Evolutionary conservation across 2,888 invertebrate genomes (phyloP).

Genomic region (Candidula unifasciata): DNA sequence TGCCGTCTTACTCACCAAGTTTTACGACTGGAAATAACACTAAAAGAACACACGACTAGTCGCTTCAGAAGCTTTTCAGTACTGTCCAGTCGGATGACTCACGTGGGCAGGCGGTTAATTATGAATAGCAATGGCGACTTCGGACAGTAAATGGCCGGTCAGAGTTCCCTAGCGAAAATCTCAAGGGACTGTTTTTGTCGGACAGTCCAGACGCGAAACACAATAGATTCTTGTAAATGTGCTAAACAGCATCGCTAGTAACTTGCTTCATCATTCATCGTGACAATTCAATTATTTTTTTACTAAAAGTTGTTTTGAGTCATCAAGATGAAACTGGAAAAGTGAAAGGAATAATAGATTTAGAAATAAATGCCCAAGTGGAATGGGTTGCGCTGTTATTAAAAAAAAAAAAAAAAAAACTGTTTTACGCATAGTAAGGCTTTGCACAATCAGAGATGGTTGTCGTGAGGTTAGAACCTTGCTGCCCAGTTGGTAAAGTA

Average conservation of each 20-base stretch:
- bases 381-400: too few species aligned
- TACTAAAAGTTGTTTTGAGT: too few species aligned
- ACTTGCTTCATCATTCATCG: neutral
- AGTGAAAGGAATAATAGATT: too few species aligned
- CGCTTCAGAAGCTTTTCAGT: neutral
- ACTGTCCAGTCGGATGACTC: conserved; percentile 6
- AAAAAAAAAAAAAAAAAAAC: too few species aligned
- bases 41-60: neutral
- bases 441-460: too few species aligned
- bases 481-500: too few species aligned
- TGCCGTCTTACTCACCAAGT: neutral
- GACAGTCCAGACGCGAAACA: neutral
- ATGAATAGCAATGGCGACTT: neutral
- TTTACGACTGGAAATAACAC: neutral
- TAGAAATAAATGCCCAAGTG: too few species aligned
- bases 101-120: neutral
- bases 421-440: too few species aligned
- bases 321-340: too few species aligned
- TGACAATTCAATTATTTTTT: neutral
- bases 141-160: neutral
- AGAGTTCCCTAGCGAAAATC: neutral
- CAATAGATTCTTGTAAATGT: neutral
- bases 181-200: neutral
- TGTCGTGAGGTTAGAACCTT: too few species aligned
- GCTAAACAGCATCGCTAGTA: neutral